A percentile compares a stretch with the other conserved stretches of the same genome.
Conservation (phyloP, 2,113 vertebrate genomes). For the Ariopsis seemanni region DNA sequence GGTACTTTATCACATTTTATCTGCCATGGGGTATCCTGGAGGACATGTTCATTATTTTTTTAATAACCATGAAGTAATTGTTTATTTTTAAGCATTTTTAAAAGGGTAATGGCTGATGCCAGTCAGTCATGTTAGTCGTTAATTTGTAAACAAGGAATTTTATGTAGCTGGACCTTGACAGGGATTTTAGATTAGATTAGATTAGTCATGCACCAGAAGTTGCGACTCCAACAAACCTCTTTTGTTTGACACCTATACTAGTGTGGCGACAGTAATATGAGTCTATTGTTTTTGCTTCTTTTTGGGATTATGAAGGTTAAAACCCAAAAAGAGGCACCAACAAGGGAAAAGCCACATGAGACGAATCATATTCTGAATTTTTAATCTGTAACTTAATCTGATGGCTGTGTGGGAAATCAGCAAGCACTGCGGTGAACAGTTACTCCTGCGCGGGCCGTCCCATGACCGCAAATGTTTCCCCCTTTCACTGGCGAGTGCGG, state of each 20-base stretch:
- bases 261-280: conserved; percentile 44
- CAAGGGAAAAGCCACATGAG: conserved; percentile 60
- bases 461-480: conserved; percentile 50
- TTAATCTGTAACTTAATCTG: conserved; percentile 68
- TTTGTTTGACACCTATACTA: neutral
- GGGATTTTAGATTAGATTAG: no score
- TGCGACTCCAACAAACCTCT: no score
- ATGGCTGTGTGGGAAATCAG: conserved; percentile 65
- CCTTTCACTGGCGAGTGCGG: conserved; percentile 38
- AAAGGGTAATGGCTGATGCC: neutral
- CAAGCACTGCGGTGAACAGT: conserved; percentile 59
- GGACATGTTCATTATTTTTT: neutral
- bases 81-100: neutral
- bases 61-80: neutral
- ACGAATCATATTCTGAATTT: conserved; percentile 61
- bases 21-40: neutral
- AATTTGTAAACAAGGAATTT: neutral
- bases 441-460: conserved; percentile 19
- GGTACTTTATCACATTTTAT: neutral
- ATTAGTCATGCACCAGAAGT: neutral
- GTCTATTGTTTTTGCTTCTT: conserved; percentile 48
- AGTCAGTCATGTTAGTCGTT: neutral
- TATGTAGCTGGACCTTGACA: neutral
- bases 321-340: conserved; percentile 41
- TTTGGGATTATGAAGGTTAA: conserved; percentile 49